Percentiles rank a stretch among this genome's conserved stretches.
These are phyloP conservation scores for Habrosyne pyritoides DNA, from an alignment of 2,888 invertebrate species.

Conservation along the genomic window DNA sequence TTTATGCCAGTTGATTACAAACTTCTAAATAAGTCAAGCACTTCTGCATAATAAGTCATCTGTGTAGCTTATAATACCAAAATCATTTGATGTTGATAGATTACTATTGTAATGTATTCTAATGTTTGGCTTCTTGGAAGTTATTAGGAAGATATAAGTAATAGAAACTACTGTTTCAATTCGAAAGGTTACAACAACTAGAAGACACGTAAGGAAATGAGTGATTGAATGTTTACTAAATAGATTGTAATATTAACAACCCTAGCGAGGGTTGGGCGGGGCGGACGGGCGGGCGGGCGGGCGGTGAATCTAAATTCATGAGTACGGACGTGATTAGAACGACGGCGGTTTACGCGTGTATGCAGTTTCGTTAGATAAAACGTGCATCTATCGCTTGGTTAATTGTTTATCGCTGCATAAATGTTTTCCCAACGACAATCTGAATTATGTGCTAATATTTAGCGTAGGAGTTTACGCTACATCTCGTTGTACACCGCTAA, in stretches of 20 bases:
- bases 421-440: conserved; percentile 39
- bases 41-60: too few species aligned
- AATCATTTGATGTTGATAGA: too few species aligned
- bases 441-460: conserved; percentile 50
- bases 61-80: too few species aligned
- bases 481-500: not conserved
- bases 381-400: conserved; percentile 51
- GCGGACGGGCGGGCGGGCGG: conserved; percentile 17
- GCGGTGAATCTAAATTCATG: conserved; percentile 63
- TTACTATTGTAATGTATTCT: too few species aligned
- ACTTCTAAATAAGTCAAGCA: too few species aligned
- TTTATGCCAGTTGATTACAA: too few species aligned
- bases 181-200: too few species aligned
- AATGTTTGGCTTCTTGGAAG: too few species aligned
- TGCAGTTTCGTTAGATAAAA: conserved; percentile 56
- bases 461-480: conserved; percentile 16
- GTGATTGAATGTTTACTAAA: conserved; percentile 18
- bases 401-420: conserved; percentile 51
- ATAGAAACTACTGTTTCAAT: too few species aligned
- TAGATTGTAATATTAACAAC: conserved; percentile 25
- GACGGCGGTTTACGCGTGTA: conserved; percentile 44
- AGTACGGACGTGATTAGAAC: conserved; percentile 63
- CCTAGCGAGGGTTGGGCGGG: conserved; percentile 23
- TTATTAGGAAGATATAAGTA: too few species aligned
- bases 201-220: too few species aligned